Base-by-base conservation (phyloP, 2,888 invertebrate genomes). In the Plagodis pulveraria region DNA sequence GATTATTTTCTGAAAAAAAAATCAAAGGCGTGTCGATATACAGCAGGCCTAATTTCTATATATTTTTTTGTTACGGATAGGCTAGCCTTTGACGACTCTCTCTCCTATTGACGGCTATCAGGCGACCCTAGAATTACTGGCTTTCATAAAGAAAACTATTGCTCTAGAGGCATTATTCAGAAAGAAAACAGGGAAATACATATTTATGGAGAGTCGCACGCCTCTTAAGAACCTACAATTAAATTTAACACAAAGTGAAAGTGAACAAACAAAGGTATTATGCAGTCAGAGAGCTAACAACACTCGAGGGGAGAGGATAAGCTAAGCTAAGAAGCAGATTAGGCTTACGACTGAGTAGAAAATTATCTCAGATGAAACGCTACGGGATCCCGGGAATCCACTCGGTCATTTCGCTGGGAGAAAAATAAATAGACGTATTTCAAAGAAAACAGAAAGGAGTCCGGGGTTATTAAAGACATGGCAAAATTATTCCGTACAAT, bases 281-380 rank as follows among this genome's bases (percentile, higher is more conserved):
- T 63, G 56, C 70, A 76, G 70, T 68, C 58, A 68, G 50, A 66
- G 56, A 58, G 55, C 67, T 71, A 71, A 76, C 71, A 73, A 73
- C 71, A 74, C 74, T 64, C 67, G 62, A 65, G 65, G 56, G 58
- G 55, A 56, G 32, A 54, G 73, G 68, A 72, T 74, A 73, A 72
- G 65, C 59, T 51, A 58, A 69, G 72, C 67, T 73, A 36, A 5
- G 10, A 10, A 40, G 40, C 56, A 71, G 73, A 73, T 76, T 71
- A 74, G 67, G 47, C 66, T 47, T 58, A 56, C 51, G 56, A 51
- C 46, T 50, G 56, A 67, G 59, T 59, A 60, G 51, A 58, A 62
- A 63, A 66, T 65, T 72, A 72, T 72, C 71, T 70, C 65, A 50
- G 58, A 55, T 58, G 55, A 56, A 69, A 63, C 57, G 55, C 58